phyloP scores from a whole-genome alignment of 1,140 invertebrate genomes.

The Bacillus rossius region DNA sequence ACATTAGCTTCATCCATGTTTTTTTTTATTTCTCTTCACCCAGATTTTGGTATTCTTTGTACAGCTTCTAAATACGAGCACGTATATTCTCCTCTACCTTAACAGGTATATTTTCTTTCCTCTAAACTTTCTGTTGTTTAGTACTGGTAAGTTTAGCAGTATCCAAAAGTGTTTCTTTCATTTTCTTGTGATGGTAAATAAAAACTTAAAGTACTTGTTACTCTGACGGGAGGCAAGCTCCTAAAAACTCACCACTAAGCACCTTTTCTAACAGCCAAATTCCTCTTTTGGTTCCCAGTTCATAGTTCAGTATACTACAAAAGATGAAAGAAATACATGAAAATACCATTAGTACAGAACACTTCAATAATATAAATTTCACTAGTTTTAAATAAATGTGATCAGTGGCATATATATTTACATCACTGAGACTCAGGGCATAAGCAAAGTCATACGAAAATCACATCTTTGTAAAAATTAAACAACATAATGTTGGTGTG shows the following conservation, averaged over 20 bases:
- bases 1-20: no score
- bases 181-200: constrained; percentile 8
- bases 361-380: background rate
- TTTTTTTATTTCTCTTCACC: no score
- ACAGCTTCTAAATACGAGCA: no score
- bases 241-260: constrained; percentile 15
- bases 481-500: no score
- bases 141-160: constrained; percentile 6
- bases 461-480: no score
- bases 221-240: constrained; percentile 11
- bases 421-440: no score
- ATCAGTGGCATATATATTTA: background rate
- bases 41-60: no score
- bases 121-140: constrained; percentile 9
- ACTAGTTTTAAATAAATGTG: no score
- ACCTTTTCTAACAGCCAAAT: constrained; percentile 16
- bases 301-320: no score
- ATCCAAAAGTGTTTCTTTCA: no score
- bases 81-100: no score
- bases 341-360: background rate
- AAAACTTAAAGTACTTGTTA: constrained; percentile 15
- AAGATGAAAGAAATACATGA: constrained; percentile 11
- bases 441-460: no score
- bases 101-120: constrained; percentile 2
- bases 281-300: constrained; percentile 1